Evolutionary conservation across 2,888 invertebrate species (phyloP).

Genomic region (Thysanoteuthis rhombus): DNA sequence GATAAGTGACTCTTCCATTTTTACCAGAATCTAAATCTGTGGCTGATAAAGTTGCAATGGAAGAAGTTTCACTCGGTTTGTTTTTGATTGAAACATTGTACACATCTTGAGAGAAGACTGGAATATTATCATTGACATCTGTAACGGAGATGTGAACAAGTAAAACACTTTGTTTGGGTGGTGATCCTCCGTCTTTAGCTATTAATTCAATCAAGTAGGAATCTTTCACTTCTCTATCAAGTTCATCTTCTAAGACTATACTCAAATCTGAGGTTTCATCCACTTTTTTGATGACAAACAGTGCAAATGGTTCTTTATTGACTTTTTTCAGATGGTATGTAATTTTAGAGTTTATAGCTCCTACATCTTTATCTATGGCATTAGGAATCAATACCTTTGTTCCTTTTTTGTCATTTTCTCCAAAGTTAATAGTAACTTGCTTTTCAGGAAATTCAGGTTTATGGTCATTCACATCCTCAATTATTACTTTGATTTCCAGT

Average conservation of each 20-base stretch:
- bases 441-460: neutral
- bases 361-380: neutral
- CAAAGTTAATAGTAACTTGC: neutral
- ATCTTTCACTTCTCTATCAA: neutral
- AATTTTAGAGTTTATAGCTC: neutral
- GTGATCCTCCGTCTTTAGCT: neutral
- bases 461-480: neutral
- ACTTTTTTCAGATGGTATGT: neutral
- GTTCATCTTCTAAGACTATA: neutral
- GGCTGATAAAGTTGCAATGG: neutral
- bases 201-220: neutral
- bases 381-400: neutral
- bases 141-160: neutral
- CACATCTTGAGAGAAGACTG: neutral
- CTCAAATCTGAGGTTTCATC: neutral
- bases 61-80: neutral
- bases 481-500: neutral
- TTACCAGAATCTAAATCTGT: neutral
- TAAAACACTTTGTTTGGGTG: neutral
- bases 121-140: neutral
- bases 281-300: neutral
- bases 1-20: neutral
- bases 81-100: neutral
- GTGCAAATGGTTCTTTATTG: neutral
- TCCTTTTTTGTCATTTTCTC: neutral